Evolutionary conservation across 2,888 invertebrate species (phyloP).

Genomic region (Nomada goodeniana): DNA sequence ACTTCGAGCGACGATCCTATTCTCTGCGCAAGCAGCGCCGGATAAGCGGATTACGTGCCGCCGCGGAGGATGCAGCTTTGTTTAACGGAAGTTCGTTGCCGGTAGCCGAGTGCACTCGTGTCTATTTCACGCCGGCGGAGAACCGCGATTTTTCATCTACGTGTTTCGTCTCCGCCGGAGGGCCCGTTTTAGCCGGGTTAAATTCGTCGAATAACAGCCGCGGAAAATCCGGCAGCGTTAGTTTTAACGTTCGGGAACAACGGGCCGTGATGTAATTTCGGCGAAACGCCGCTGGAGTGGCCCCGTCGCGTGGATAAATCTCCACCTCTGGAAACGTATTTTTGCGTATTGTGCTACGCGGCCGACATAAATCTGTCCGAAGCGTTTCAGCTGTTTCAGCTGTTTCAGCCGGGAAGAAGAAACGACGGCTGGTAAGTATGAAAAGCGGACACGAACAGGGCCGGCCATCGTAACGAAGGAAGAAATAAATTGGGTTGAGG

Average conservation of each 20-base stretch:
- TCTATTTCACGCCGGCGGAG: constrained; percentile 10
- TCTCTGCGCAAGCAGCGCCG: background rate
- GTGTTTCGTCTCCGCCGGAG: background rate
- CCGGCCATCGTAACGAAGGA: background rate
- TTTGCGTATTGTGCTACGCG: background rate
- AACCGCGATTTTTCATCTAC: background rate
- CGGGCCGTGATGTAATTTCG: background rate
- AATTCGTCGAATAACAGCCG: constrained; percentile 1
- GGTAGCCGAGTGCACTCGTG: constrained; percentile 18
- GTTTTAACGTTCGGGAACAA: background rate
- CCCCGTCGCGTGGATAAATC: background rate
- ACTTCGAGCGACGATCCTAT: background rate
- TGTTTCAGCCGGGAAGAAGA: background rate
- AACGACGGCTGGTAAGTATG: background rate
- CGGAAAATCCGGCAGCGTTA: too few relatives aligned
- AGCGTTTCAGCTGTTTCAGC: background rate
- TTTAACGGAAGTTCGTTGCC: constrained; percentile 9
- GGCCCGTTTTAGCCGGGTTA: background rate
- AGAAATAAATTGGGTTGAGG: background rate
- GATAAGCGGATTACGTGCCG: background rate
- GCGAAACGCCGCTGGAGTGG: too few relatives aligned
- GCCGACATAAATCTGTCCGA: constrained; percentile 1
- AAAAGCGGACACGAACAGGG: background rate
- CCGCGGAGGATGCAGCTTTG: constrained; percentile 8
- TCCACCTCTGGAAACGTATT: background rate